Conservation (phyloP, 2,888 invertebrate species). For the Himalopsyche anomala region DNA sequence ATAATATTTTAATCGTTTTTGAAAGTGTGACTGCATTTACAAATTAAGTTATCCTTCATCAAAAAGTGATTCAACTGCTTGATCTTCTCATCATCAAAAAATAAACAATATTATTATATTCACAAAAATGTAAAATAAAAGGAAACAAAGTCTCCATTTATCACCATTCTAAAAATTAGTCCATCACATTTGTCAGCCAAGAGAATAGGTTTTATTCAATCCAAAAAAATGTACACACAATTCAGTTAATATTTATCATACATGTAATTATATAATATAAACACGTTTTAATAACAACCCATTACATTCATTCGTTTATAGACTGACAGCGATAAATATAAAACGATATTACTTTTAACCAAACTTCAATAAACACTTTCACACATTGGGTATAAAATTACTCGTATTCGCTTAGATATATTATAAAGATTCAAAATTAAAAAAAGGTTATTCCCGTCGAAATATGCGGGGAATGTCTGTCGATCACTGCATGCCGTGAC, state of each 20-base stretch:
- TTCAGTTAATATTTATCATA: not conserved
- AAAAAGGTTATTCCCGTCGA: not conserved
- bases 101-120: not conserved
- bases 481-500: not conserved
- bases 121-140: not conserved
- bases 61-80: too few species aligned
- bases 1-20: too few species aligned
- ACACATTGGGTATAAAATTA: slow-evolving; percentile 10
- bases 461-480: not conserved
- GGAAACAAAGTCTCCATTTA: not conserved
- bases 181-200: slow-evolving; percentile 41
- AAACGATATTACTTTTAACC: not conserved
- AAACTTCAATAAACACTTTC: not conserved
- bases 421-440: not conserved
- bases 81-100: not conserved
- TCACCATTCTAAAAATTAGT: slow-evolving; percentile 32
- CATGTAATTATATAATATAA: not conserved
- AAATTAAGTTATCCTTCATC: too few species aligned
- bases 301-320: slow-evolving; percentile 18
- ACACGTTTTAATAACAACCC: slow-evolving; percentile 27
- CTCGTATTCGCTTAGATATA: not conserved
- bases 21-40: too few species aligned
- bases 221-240: not conserved
- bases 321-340: slow-evolving; percentile 1
- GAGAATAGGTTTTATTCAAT: not conserved